A percentile compares a stretch with the other conserved stretches of the same genome.
phyloP scores from a whole-genome alignment of 2,113 vertebrate species.

The Sturnira hondurensis region DNA sequence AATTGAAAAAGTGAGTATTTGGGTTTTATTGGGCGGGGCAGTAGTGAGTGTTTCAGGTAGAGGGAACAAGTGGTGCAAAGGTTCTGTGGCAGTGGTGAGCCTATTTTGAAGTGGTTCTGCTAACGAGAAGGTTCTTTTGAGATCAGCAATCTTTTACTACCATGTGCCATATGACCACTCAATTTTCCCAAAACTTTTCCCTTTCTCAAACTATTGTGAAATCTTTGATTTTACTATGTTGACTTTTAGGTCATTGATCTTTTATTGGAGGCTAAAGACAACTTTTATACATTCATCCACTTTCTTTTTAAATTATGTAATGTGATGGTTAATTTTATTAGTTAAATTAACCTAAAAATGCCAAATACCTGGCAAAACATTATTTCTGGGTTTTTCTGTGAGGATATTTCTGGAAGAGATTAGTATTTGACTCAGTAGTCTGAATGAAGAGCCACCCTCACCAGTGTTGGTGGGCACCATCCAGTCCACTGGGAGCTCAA shows the following conservation, averaged over 20 bases:
- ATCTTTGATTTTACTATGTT: background rate
- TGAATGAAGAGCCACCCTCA: background rate
- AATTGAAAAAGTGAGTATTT: background rate
- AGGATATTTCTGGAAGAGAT: background rate
- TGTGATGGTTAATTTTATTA: background rate
- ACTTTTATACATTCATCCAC: background rate
- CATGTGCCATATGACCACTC: background rate
- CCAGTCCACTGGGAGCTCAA: background rate
- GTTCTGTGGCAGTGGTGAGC: background rate
- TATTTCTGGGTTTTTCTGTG: background rate
- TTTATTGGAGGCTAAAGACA: background rate
- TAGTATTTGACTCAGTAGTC: background rate
- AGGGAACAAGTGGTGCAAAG: background rate
- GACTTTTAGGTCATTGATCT: background rate
- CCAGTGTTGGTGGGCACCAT: background rate
- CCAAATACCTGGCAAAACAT: background rate
- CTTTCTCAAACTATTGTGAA: background rate
- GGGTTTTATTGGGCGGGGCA: background rate
- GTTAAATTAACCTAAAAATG: background rate
- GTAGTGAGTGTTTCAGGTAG: background rate
- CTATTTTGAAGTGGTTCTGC: background rate
- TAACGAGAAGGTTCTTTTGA: background rate
- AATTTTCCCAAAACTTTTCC: background rate
- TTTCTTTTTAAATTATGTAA: background rate
- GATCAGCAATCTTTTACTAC: background rate